Evolutionary conservation across 2,113 vertebrate species (phyloP).

Genomic region (Cinclus mexicanus): DNA sequence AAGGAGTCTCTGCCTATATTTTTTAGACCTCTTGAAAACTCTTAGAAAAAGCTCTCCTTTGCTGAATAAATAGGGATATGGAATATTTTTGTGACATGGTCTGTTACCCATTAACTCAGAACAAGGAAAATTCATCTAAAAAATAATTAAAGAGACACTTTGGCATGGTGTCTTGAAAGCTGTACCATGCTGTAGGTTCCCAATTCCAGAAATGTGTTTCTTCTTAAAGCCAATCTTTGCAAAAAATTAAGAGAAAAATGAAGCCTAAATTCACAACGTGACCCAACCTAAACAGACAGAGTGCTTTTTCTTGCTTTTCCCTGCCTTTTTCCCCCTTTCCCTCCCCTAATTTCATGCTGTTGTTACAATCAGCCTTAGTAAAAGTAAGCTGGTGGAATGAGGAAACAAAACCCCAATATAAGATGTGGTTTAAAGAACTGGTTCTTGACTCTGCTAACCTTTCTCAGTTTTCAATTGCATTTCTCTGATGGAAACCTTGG

Average conservation of each 20-base stretch:
- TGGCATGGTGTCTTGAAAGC: conserved; percentile 42
- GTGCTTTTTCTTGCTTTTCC: background rate
- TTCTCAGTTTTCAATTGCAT: background rate
- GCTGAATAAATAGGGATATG: conserved; percentile 6
- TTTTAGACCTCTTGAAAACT: background rate
- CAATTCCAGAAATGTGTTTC: conserved; percentile 58
- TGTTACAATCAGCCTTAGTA: conserved; percentile 12
- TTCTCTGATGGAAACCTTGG: background rate
- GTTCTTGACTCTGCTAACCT: background rate
- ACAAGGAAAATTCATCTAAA: conserved; percentile 63
- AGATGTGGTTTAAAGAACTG: background rate
- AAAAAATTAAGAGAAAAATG: conserved; percentile 54
- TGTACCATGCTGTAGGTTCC: conserved; percentile 19
- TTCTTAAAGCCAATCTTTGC: conserved; percentile 54
- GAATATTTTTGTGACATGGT: conserved; percentile 42
- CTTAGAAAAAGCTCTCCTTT: background rate
- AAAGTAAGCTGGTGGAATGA: background rate
- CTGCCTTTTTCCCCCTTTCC: rapidly evolving
- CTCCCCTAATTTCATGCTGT: background rate
- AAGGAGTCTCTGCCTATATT: background rate
- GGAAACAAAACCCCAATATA: background rate
- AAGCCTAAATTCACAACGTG: conserved; percentile 30
- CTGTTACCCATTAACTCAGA: conserved; percentile 61
- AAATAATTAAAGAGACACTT: conserved; percentile 61
- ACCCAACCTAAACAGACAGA: conserved; percentile 55